These are phyloP conservation scores for Plagodis dolabraria DNA, from an alignment of 2,888 invertebrate genomes.

Conservation along the genomic window DNA sequence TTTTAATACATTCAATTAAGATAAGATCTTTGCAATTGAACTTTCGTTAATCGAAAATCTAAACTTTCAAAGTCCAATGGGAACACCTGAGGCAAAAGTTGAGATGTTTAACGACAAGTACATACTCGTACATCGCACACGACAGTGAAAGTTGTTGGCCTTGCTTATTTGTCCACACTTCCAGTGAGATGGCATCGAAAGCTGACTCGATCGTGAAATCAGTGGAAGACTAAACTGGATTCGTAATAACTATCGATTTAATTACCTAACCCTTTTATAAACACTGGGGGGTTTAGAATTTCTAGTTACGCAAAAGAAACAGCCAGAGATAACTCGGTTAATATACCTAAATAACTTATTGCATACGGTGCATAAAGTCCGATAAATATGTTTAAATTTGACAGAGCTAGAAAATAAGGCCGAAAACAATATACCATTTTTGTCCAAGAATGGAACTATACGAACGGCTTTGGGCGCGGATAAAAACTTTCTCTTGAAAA, in stretches of 20 bases:
- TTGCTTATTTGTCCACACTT: conserved; percentile 52
- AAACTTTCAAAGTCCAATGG: conserved; percentile 19
- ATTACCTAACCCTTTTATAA: too few relatives aligned
- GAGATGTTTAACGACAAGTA: conserved; percentile 29
- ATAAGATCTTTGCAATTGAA: conserved; percentile 14
- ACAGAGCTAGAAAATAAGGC: conserved; percentile 19
- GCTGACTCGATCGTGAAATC: conserved; percentile 6
- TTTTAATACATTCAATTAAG: conserved; percentile 8
- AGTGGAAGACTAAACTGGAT: conserved; percentile 21
- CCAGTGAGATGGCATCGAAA: conserved; percentile 42
- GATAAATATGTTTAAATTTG: background rate
- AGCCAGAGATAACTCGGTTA: too few relatives aligned
- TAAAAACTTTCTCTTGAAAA: conserved; percentile 50
- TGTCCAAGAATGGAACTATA: conserved; percentile 14
- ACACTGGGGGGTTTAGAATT: too few relatives aligned
- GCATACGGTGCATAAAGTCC: background rate
- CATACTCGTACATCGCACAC: conserved; percentile 14
- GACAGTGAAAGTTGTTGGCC: conserved; percentile 70
- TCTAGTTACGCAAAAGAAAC: too few relatives aligned
- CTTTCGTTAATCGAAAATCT: conserved; percentile 17
- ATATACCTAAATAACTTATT: too few relatives aligned
- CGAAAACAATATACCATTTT: conserved; percentile 24
- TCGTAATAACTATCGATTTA: too few relatives aligned
- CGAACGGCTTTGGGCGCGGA: conserved; percentile 32
- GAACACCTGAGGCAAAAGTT: conserved; percentile 18